Conservation (phyloP, 2,113 vertebrate genomes). For the Leptocoma aspasia region DNA sequence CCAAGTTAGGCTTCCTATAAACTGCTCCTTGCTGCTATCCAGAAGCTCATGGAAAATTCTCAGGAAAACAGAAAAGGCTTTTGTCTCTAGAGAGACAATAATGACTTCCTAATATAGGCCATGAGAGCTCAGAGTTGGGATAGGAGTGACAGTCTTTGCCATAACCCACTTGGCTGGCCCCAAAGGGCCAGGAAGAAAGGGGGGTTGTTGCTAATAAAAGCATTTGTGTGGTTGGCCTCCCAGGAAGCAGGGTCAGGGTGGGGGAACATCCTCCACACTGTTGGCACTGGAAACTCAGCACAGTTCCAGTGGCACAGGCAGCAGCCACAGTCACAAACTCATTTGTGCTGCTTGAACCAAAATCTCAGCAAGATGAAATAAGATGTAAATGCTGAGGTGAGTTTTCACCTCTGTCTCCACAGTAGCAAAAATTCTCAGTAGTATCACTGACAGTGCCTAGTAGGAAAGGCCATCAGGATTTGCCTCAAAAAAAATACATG, state of each 20-base stretch:
- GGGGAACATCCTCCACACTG: not conserved
- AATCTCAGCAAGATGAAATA: not conserved
- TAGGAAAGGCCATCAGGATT: not conserved
- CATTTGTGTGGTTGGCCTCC: not conserved
- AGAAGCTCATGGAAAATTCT: not conserved
- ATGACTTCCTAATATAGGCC: not conserved
- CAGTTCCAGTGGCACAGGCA: not conserved
- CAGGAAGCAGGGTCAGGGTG: not conserved
- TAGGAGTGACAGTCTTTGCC: not conserved
- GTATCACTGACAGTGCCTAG: not conserved
- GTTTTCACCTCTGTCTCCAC: not conserved
- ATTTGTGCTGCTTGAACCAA: not conserved
- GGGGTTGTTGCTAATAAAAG: not conserved
- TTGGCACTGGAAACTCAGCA: not conserved
- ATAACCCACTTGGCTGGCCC: not conserved
- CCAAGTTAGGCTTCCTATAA: not conserved
- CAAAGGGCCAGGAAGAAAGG: not conserved
- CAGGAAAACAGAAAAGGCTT: not conserved
- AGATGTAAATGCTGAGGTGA: fast-evolving
- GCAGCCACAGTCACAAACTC: not conserved
- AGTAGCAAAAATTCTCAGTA: not conserved
- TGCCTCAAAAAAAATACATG: not conserved
- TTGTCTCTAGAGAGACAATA: not conserved
- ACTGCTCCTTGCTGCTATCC: not conserved
- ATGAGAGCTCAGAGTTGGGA: not conserved